Base-by-base conservation (phyloP, 2,113 vertebrate species). In the Willisornis vidua region DNA sequence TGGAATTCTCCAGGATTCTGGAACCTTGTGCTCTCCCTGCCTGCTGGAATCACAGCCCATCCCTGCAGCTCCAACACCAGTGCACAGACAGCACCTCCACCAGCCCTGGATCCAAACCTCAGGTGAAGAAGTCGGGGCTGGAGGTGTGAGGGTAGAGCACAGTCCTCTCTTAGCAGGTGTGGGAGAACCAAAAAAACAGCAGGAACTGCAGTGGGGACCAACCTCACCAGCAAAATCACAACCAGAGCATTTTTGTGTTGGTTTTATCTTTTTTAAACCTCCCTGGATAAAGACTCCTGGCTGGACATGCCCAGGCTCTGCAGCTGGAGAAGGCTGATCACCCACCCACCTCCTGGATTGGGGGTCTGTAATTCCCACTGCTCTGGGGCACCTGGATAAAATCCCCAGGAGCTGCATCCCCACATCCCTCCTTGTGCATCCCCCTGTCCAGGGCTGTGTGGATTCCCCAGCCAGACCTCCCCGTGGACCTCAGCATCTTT, bases 241-340 rank as follows among this genome's bases (percentile, higher is more conserved):
- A 43, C 14, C 19, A 26, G 28, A 39, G 23, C 16, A 26, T 26
- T 55, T 82, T 31, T 23, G 9, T n/a, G 46, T 1, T 26, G 7
- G 2, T 43, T 35, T 87, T 72, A 3, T 31, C 13, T 45, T 45
- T 76, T 77, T 59, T 3, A 59, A 75, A 82, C 16, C 14, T 84
- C 3, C 19, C 10, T 4, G 1, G 5, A 48, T 29, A 19, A 74
- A 87, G 43, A 26, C 6, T 81, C 29, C 11, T 7, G 59, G 65
- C 28, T 78, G 57, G n/a, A 16, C n/a, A 71, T 4, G 7, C 10
- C 37, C 78, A 66, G 63, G 81, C 43, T 51, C 71, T 5, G 8
- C 37, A 54, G n/a, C 0, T 0, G 0, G 66, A 41, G 48, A 43
- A 59, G 66, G 48, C 3, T 25, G n/a, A 41, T 43, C 1, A 1